Evolutionary conservation across 1,140 invertebrate genomes (phyloP), one percentile per base, ranked within the genome.

Genomic region (Temnothorax longispinosus): DNA sequence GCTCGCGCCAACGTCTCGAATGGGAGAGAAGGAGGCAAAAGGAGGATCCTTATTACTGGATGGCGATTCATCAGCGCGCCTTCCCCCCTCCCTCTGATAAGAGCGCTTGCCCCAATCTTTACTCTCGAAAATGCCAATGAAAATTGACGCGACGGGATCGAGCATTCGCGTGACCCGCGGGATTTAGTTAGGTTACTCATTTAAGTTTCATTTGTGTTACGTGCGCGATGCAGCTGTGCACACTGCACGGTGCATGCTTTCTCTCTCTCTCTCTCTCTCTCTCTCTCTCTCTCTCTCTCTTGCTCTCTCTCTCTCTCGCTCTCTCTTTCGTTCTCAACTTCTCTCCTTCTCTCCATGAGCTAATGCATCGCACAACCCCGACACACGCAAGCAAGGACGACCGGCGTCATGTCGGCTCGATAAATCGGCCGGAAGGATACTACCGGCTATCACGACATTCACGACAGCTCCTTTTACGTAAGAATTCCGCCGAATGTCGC

Each of bases 191-290:
- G 27, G 27, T 27, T 27, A 90, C 84, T 89, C 90, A 88, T 90
- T 91, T 91, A 90, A 91, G 90, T 90, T 91, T 91, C 89, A 90
- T 90, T 91, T 90, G 71, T 69, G 84, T 90, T 89, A 52, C 87
- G 87, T 85, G 88, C 71, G 18, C 78, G 72, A 72, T 85, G 86
- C 50, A 77, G 15, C 67, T 41, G 62, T 27, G 27, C 27, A 27
- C 1, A 27, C 27, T 50, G 69, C 58, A 21, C 52, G 50, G 8
- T 41, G 35, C 18, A 56, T 32, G 18, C 41, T 47, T 60, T 89
- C 35, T 27, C 81, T 58, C 27, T 27, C 27, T 27, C 1, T 27
- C 27, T 27, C 27, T 27, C 27, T 27, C 71, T 64, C 44, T 71
- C n/a, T 87, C 52, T 35, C 21, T 21, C 21, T 21, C 21, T 21